Base-by-base conservation (phyloP, 2,797 vertebrate genomes). In the Nasua narica region DNA sequence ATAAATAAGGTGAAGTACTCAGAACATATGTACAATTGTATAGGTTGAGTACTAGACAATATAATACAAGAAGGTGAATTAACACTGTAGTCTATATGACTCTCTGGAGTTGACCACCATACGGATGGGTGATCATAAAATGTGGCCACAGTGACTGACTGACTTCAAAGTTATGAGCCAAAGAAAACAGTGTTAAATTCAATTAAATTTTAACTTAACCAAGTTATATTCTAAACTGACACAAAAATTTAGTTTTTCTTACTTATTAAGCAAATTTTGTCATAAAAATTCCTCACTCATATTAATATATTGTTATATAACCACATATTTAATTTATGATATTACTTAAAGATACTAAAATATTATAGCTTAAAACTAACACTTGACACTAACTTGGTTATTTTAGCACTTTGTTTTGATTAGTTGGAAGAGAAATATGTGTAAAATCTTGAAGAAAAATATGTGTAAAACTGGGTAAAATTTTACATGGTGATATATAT, bases 331-430 rank as follows among this genome's bases (percentile, higher is more conserved):
- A 91, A 48, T 40, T 60, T 72, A 72, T 69, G 5, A 81, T 86
- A 50, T 67, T 93, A 60, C 29, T 81, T 76, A 85, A 56, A 87
- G 21, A 54, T 83, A 79, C 74, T 82, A 70, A 92, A 76, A 79
- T 83, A 81, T 58, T 94, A 67, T 40, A 56, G 13, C 16, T 83
- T 85, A 85, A 67, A 56, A 52, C 10, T 76, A 76, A 76, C 43
- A 76, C 23, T 74, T 93, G 50, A 90, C 43, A 76, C 10, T 87
- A 81, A 46, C 7, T 78, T 23, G 29, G 35, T 56, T 76, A 93
- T 91, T 91, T 93, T 78, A 90, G 8, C 18, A 78, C 67, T 82
- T 95, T 69, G 6, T 82, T 94, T 87, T 79, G 23, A 94, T 79
- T 78, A 95, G 29, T 9, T 96, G n/a, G 27, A 89, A 94, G 11